Evolutionary conservation across 2,113 vertebrate species (phyloP).

Genomic region (Scartelaos histophorus): DNA sequence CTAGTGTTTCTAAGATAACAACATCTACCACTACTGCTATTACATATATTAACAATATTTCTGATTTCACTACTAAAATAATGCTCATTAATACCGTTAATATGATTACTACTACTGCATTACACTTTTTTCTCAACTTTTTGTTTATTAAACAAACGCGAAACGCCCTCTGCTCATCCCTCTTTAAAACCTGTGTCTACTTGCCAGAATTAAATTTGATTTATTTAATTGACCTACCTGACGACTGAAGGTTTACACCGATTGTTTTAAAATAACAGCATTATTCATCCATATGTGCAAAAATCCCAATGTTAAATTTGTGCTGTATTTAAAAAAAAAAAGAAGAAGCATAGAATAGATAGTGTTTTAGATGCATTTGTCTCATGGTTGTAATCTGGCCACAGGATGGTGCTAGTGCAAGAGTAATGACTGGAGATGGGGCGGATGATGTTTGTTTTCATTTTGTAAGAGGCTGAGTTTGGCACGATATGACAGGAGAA

Average conservation of each 20-base stretch:
- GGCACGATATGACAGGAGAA: slow-evolving; percentile 41
- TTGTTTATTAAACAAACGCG: too few species aligned
- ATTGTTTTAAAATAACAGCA: too few species aligned
- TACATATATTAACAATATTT: neutral
- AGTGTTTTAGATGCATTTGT: neutral
- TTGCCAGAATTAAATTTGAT: too few species aligned
- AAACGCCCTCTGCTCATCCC: too few species aligned
- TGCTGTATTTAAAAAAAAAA: too few species aligned
- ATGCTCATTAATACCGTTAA: neutral
- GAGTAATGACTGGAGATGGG: slow-evolving; percentile 52
- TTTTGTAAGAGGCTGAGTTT: slow-evolving; percentile 42
- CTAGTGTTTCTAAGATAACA: too few species aligned
- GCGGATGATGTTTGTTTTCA: slow-evolving; percentile 53
- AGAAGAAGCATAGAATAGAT: neutral
- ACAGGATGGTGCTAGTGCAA: slow-evolving; percentile 65
- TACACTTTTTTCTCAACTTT: too few species aligned
- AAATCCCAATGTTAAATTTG: neutral
- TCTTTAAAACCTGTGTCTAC: too few species aligned
- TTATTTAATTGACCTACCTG: too few species aligned
- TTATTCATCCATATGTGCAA: neutral
- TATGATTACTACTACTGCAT: too few species aligned
- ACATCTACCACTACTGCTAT: too few species aligned
- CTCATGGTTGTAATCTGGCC: slow-evolving; percentile 33
- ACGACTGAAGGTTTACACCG: too few species aligned
- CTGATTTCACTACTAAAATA: neutral